Base-by-base conservation (phyloP, 30 jellyfish, hydroid and myxozoan species). In the Hydra vulgaris region DNA sequence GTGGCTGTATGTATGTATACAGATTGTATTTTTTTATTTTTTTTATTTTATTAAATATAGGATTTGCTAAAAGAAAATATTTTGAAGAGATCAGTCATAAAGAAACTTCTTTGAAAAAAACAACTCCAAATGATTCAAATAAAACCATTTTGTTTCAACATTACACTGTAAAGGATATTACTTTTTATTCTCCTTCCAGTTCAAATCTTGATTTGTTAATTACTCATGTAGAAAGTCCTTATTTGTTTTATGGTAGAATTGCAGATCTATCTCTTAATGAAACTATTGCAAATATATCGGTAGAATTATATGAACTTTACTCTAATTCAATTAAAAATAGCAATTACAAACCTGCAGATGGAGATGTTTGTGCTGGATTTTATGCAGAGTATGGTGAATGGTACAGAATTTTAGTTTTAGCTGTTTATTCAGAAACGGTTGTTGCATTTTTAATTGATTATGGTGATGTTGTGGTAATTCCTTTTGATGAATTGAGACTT, bases 161-260 rank as follows among this genome's bases (percentile, higher is more conserved):
- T 68, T 68, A 68, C 27, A 68, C 75, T 4, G 26, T 3, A 15
- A 23, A 23, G 8, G 75, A 68, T 68, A 23, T 23, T 3, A 15
- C 16, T 68, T 4, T 16, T n/a, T 68, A 68, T 68, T 8, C 5
- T n/a, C 81, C 81, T 12, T 7, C 24, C 0, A 0, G 24, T 19
- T n/a, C 25, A 24, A 27, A 73, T 26, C 0, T 73, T 73, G 81
- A 73, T 27, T 0, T 26, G 55, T 21, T 73, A 26, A 27, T 73
- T 73, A 73, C 81, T 70, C 92, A 87, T 71, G 83, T 87, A 0
- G 85, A 82, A 83, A 74, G 27, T 69, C 96, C 96, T 0, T 72
- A 66, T 20, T 81, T 70, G 52, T 81, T 87, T 52, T 82, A 82
- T 26, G 96, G 85, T 21, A 84, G 82, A 26, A 72, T 71, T 76